Base-by-base conservation (phyloP, 2,797 vertebrate species). In the Melanotaenia pygmaea region DNA sequence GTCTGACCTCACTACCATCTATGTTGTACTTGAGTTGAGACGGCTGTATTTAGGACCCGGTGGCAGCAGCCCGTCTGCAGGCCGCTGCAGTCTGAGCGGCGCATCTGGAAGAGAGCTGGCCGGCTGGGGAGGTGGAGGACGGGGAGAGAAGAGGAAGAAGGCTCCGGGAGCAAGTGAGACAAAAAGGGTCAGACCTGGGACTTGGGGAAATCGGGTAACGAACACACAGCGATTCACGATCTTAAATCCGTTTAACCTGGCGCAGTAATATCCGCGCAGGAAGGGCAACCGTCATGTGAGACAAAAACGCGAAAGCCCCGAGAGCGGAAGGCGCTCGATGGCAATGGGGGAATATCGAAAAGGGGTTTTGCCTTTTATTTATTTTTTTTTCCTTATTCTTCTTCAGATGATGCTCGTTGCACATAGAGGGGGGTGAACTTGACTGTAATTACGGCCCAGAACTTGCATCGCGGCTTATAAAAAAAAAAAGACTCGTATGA, bases 111-210 rank as follows among this genome's bases (percentile, higher is more conserved):
- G 91, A 92, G 94, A 88, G 93, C 88, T 94, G 92, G 93, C 94
- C 94, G 95, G 95, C 95, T 89, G 93, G 92, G 94, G 94, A 93
- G 95, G 94, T 79, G 95, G 95, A 94, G 96, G 95, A 95, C 94
- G 94, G 94, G 94, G 94, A 93, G 91, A 95, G 92, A 92, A 94
- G 93, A 94, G 92, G 94, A 94, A 94, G 94, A 93, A 95, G 94
- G 94, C 95, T 95, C 94, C 94, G 93, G 95, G 94, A 94, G 92
- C 90, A 91, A 92, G 89, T 90, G 88, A 92, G 90, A 94, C 90
- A 83, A 90, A 92, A 92, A 92, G 94, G 94, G 92, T 93, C 94
- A 92, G 94, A 91, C 92, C 92, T 91, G 93, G 94, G 93, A 94
- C 92, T 88, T 90, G 93, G 93, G 92, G 91, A 86, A 93, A 88